Percentiles rank a stretch among this genome's conserved stretches.
phyloP scores from a whole-genome alignment of 2,888 invertebrate genomes.

The Lepidocyrtinus sp. region DNA sequence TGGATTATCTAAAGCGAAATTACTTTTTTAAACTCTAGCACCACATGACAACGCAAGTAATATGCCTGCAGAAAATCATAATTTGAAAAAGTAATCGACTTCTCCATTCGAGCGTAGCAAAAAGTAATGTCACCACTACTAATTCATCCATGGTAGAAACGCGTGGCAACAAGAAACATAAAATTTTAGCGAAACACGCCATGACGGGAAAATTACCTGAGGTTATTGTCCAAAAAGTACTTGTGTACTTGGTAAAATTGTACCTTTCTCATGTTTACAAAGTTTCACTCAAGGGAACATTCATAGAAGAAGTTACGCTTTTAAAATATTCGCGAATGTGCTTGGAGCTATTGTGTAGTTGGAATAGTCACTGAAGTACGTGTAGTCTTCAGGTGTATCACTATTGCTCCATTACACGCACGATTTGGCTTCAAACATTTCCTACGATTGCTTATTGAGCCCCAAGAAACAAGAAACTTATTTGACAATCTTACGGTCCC shows the following conservation, averaged over 20 bases:
- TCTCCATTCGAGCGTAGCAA: neutral
- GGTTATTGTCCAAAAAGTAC: too few relatives aligned
- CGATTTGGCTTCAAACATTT: conserved; percentile 9
- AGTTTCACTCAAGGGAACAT: neutral
- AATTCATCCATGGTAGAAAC: too few relatives aligned
- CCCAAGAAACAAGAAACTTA: neutral
- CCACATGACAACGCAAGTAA: too few relatives aligned
- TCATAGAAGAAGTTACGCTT: neutral
- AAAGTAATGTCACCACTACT: neutral
- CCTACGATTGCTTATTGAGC: neutral
- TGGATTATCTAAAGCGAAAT: neutral
- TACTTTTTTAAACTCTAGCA: neutral
- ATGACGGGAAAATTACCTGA: too few relatives aligned
- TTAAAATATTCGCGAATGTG: neutral
- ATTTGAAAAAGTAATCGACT: neutral
- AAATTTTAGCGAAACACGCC: too few relatives aligned
- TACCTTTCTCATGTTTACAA: too few relatives aligned
- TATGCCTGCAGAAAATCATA: too few relatives aligned
- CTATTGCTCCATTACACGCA: conserved; percentile 10
- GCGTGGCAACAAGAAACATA: too few relatives aligned
- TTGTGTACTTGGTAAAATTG: too few relatives aligned
- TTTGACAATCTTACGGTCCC: too few relatives aligned
- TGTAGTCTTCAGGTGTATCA: conserved; percentile 1
- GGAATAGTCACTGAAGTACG: neutral
- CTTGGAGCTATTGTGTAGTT: neutral